Percentiles rank a stretch among this genome's conserved stretches.
Conservation (phyloP, 92 coral and sea anemone genomes). For the Epizoanthus ramosus region DNA sequence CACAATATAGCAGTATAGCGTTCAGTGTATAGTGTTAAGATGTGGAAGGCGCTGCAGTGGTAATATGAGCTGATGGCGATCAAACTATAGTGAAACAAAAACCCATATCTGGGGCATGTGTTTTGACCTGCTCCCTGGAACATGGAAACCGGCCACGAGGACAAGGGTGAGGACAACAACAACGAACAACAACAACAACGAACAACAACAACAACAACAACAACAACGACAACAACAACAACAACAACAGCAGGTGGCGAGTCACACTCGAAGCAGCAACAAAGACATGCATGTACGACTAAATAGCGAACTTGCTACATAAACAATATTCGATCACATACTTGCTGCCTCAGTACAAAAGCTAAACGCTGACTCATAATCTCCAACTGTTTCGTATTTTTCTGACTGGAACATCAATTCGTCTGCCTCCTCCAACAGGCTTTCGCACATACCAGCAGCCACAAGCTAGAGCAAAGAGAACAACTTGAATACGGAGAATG, state of each 20-base stretch:
- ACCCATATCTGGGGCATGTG: too few relatives aligned
- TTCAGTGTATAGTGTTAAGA: too few relatives aligned
- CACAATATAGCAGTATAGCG: too few relatives aligned
- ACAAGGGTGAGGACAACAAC: not conserved
- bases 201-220: not conserved
- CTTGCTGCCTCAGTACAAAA: slow-evolving; percentile 42
- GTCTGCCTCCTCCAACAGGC: slow-evolving; percentile 40
- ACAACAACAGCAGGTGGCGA: not conserved
- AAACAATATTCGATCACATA: not conserved
- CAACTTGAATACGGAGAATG: too few relatives aligned
- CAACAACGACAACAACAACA: not conserved
- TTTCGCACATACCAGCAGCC: slow-evolving; percentile 40
- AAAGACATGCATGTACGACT: not conserved
- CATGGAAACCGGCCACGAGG: not conserved
- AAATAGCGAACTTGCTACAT: not conserved
- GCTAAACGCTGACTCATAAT: slow-evolving; percentile 26
- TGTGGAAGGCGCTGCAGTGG: too few relatives aligned
- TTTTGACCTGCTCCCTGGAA: too few relatives aligned
- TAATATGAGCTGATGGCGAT: too few relatives aligned
- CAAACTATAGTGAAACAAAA: too few relatives aligned
- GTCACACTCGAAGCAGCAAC: not conserved
- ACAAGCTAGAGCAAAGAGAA: slow-evolving; percentile 9
- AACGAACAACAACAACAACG: not conserved
- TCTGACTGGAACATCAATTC: slow-evolving; percentile 26
- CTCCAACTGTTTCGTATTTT: slow-evolving; percentile 25